Percentiles rank a stretch among this genome's conserved stretches.
phyloP scores from a whole-genome alignment of 2,888 invertebrate species.

The Neuroscelio doddi region DNA sequence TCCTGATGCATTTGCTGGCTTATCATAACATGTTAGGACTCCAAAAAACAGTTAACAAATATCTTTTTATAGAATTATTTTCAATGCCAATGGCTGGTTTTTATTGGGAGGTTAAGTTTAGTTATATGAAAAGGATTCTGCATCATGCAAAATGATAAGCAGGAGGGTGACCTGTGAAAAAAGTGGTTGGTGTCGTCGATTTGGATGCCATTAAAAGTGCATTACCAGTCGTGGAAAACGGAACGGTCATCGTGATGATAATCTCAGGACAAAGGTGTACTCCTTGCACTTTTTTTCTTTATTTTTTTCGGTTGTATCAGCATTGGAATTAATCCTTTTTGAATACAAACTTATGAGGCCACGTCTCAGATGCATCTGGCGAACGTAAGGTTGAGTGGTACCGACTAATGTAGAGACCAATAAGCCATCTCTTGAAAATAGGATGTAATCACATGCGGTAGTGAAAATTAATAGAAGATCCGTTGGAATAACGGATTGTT shows the following conservation, averaged over 20 bases:
- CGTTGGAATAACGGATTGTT: no score
- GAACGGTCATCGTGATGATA: conserved; percentile 47
- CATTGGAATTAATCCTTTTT: conserved; percentile 10
- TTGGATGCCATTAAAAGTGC: conserved; percentile 48
- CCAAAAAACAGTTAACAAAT: no score
- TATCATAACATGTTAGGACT: no score
- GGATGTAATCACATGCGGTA: not conserved
- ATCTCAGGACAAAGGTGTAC: conserved; percentile 49
- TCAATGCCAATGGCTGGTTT: no score
- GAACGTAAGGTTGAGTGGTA: conserved; percentile 25
- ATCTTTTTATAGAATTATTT: no score
- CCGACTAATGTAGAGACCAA: conserved; percentile 37
- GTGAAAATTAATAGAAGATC: no score
- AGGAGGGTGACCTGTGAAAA: conserved; percentile 17
- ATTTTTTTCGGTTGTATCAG: conserved; percentile 14
- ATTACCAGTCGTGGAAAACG: conserved; percentile 46
- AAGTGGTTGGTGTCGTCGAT: conserved; percentile 26
- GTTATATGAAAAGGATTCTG: conserved; percentile 4
- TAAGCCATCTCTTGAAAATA: conserved; percentile 41
- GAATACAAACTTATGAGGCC: conserved; percentile 37
- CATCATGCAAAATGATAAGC: conserved; percentile 38
- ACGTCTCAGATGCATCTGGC: conserved; percentile 34
- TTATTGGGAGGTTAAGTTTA: no score
- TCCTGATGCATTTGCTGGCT: conserved; percentile 14
- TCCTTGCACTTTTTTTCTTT: conserved; percentile 33